A percentile compares a stretch with the other conserved stretches of the same genome.
Evolutionary conservation across 2,888 invertebrate species (phyloP).

Genomic region (Mimachlamys varia): DNA sequence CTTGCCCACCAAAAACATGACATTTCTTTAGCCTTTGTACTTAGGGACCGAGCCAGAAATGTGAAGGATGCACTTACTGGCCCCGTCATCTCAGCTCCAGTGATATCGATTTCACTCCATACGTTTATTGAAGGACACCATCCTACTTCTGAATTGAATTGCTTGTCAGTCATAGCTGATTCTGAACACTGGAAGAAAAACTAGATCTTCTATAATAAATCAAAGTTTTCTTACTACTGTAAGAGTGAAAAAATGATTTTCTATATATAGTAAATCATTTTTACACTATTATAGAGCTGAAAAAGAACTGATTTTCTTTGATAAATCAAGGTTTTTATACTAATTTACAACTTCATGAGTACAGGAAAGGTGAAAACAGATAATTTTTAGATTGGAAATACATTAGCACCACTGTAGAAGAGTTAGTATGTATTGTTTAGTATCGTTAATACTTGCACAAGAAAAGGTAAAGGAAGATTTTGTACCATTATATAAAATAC

Average conservation of each 20-base stretch:
- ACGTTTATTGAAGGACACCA: not conserved
- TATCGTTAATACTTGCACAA: not conserved
- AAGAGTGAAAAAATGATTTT: not conserved
- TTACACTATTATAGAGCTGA: too few species aligned
- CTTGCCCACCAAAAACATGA: not conserved
- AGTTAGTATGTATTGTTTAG: not conserved
- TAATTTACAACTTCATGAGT: too few species aligned
- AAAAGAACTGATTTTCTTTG: not conserved
- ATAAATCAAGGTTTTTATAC: not conserved
- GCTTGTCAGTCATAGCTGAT: not conserved
- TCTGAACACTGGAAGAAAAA: not conserved
- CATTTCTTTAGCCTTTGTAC: not conserved
- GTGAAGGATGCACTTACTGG: not conserved
- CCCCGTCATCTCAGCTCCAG: not conserved
- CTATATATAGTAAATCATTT: too few species aligned
- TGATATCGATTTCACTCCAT: not conserved
- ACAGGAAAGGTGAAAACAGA: not conserved
- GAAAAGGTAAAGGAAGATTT: not conserved
- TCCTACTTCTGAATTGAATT: not conserved
- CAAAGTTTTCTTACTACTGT: not conserved
- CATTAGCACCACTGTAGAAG: not conserved
- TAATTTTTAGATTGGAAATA: not conserved
- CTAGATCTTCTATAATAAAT: not conserved
- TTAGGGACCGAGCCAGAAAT: not conserved
- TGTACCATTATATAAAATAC: not conserved